Evolutionary conservation across 2,113 vertebrate genomes (phyloP).

Genomic region (Porphyrio hochstetteri): DNA sequence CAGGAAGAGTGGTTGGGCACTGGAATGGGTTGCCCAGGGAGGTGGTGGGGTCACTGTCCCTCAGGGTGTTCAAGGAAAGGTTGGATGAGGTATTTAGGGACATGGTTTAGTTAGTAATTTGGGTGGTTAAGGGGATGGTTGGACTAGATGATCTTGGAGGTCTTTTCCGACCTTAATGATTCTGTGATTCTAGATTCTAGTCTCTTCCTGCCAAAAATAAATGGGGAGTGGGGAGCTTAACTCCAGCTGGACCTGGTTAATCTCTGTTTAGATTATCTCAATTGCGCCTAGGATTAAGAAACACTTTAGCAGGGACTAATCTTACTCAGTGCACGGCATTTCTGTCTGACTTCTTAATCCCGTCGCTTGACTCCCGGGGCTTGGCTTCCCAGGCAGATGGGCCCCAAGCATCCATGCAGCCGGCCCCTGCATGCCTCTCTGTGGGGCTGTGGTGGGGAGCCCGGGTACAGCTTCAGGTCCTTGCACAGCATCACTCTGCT

Average conservation of each 20-base stretch:
- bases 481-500: neutral
- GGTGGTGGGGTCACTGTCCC: too few species aligned
- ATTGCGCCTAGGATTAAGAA: neutral
- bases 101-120: too few species aligned
- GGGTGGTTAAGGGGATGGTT: too few species aligned
- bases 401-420: fast-evolving
- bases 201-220: constrained; percentile 31
- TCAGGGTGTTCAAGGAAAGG: too few species aligned
- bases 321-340: neutral
- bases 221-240: fast-evolving
- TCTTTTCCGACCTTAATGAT: too few species aligned
- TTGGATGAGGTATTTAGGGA: too few species aligned
- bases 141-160: too few species aligned
- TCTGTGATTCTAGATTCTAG: too few species aligned
- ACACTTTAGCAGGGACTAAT: neutral
- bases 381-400: neutral
- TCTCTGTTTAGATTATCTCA: constrained; percentile 44
- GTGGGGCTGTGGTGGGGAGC: neutral
- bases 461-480: neutral
- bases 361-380: neutral
- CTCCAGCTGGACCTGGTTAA: constrained; percentile 43
- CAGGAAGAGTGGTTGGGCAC: too few species aligned
- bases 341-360: constrained; percentile 15
- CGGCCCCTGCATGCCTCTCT: neutral
- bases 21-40: too few species aligned